Conservation (phyloP, 2,888 invertebrate genomes). For the Watsonalla cultraria region DNA sequence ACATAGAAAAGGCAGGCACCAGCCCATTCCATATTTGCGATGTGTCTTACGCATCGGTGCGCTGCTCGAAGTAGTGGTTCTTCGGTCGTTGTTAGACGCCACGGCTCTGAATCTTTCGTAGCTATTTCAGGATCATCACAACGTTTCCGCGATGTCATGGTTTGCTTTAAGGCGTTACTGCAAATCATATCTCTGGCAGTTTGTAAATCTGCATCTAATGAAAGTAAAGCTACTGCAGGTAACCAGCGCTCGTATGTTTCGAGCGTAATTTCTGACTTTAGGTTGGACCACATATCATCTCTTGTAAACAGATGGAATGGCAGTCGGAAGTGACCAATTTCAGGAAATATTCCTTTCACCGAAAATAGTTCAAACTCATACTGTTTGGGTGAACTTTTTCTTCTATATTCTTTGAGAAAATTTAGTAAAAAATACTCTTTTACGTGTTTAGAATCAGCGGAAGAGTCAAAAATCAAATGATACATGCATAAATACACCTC, state of each 20-base stretch:
- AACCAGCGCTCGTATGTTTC: conserved; percentile 72
- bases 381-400: conserved; percentile 66
- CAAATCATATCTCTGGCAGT: conserved; percentile 74
- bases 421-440: conserved; percentile 67
- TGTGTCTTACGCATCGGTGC: conserved; percentile 67
- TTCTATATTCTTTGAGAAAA: conserved; percentile 63
- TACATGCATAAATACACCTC: conserved; percentile 69
- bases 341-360: conserved; percentile 71
- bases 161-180: conserved; percentile 74
- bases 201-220: conserved; percentile 62
- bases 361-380: conserved; percentile 73
- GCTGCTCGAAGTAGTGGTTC: conserved; percentile 67
- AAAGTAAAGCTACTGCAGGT: conserved; percentile 57
- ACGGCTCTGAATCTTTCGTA: conserved; percentile 54
- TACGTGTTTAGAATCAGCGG: conserved; percentile 41
- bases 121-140: conserved; percentile 39
- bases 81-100: conserved; percentile 62
- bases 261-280: conserved; percentile 72
- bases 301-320: conserved; percentile 72
- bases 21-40: conserved; percentile 76
- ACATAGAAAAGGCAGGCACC: conserved; percentile 74
- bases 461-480: conserved; percentile 48
- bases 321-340: conserved; percentile 68
- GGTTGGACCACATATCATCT: conserved; percentile 72
- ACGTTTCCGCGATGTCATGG: conserved; percentile 66